Conservation (phyloP, 1,140 invertebrate species). For the Drosophila eugracilis region DNA sequence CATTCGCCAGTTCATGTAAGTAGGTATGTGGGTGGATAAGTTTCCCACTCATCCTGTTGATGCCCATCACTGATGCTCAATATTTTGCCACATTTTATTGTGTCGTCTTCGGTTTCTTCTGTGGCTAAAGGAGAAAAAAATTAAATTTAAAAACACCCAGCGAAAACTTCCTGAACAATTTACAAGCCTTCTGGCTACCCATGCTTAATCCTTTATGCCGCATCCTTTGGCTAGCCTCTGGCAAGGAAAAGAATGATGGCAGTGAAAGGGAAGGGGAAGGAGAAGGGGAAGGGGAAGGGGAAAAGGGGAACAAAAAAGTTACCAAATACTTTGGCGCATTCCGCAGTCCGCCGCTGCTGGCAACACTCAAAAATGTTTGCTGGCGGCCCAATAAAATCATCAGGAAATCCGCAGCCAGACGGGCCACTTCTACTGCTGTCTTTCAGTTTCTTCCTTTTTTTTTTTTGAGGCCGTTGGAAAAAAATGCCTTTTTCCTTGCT, state of each 20-base stretch:
- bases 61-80: conserved; percentile 53
- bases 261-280: too few species aligned
- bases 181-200: conserved; percentile 57
- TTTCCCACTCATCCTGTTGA: conserved; percentile 17
- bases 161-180: conserved; percentile 70
- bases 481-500: conserved; percentile 59
- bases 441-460: conserved; percentile 61
- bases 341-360: conserved; percentile 73
- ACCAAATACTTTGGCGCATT: conserved; percentile 77
- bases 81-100: conserved; percentile 69
- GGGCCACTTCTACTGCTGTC: conserved; percentile 50
- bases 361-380: conserved; percentile 82
- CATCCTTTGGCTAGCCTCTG: conserved; percentile 44
- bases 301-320: conserved; percentile 58
- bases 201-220: conserved; percentile 76
- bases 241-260: conserved; percentile 24
- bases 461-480: conserved; percentile 15
- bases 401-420: conserved; percentile 71
- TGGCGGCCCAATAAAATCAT: conserved; percentile 80
- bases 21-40: background rate
- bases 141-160: conserved; percentile 63
- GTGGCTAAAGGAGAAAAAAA: conserved; percentile 28
- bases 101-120: conserved; percentile 52
- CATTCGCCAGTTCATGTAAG: conserved; percentile 3
- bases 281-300: too few species aligned